Conservation (phyloP, 2,797 vertebrate species). For the Chelon auratus region DNA sequence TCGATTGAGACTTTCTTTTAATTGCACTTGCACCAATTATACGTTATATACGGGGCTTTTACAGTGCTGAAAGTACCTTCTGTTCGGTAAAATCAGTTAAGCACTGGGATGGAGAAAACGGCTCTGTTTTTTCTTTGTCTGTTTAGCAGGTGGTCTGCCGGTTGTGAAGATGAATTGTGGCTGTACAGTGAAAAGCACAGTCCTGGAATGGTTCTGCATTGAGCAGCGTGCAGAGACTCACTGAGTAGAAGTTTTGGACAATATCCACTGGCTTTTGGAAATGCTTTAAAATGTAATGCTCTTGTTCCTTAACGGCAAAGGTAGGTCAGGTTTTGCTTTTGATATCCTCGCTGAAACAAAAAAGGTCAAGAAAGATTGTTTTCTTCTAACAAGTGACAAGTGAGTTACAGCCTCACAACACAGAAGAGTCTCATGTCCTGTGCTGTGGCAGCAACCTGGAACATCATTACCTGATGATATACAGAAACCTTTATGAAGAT, state of each 20-base stretch:
- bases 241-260: slow-evolving; percentile 18
- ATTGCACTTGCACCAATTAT: background rate
- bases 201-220: slow-evolving; percentile 28
- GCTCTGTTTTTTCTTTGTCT: slow-evolving; percentile 20
- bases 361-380: background rate
- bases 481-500: slow-evolving; percentile 49
- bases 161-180: slow-evolving; percentile 32
- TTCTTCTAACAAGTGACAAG: background rate
- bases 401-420: slow-evolving; percentile 2
- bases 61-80: slow-evolving; percentile 1
- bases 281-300: slow-evolving; percentile 3
- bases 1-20: slow-evolving; percentile 9
- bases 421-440: background rate
- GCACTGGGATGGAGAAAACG: slow-evolving; percentile 10
- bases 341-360: background rate
- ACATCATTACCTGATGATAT: slow-evolving; percentile 49
- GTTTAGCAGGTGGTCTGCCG: slow-evolving; percentile 17
- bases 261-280: slow-evolving; percentile 25
- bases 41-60: slow-evolving; percentile 1
- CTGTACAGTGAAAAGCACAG: slow-evolving; percentile 32
- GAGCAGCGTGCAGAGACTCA: slow-evolving; percentile 13
- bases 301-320: slow-evolving; percentile 10
- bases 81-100: background rate
- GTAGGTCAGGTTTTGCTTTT: background rate
- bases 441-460: slow-evolving; percentile 13